Conservation (phyloP, 2,888 invertebrate species). For the Rosalia funebris region DNA sequence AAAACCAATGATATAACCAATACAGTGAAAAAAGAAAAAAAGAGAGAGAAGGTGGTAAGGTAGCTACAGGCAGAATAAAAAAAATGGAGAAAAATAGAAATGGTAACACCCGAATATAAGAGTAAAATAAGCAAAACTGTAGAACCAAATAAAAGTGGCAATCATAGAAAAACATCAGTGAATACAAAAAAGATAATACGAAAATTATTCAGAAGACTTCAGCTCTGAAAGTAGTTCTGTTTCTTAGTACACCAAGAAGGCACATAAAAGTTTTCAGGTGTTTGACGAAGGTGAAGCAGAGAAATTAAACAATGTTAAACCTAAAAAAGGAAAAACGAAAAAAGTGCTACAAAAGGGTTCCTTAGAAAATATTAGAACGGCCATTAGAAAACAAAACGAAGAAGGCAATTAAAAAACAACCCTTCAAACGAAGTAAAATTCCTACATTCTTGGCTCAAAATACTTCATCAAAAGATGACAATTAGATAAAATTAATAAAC, state of each 20-base stretch:
- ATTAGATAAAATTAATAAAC: constrained; percentile 45
- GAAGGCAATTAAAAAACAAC: constrained; percentile 20
- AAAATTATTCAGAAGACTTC: constrained; percentile 38
- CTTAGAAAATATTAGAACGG: no score
- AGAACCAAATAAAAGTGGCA: background rate
- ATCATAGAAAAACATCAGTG: background rate
- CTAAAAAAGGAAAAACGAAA: constrained; percentile 35
- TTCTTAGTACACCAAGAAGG: constrained; percentile 42
- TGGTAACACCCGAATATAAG: no score
- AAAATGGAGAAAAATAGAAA: no score
- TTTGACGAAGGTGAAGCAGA: constrained; percentile 52
- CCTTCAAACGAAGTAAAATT: constrained; percentile 52
- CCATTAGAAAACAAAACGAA: constrained; percentile 51
- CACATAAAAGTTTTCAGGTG: constrained; percentile 60
- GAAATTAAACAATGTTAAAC: constrained; percentile 37
- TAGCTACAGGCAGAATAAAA: no score
- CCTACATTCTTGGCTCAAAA: constrained; percentile 52
- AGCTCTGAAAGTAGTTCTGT: constrained; percentile 35
- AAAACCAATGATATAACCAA: no score
- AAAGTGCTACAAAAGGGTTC: constrained; percentile 37
- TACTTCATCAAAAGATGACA: constrained; percentile 57
- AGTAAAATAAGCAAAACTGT: background rate
- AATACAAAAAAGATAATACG: constrained; percentile 11
- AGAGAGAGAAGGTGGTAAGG: background rate
- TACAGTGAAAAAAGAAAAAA: no score